These are phyloP conservation scores for Siniperca scherzeri DNA, from an alignment of 2,797 vertebrate genomes.

Conservation along the genomic window DNA sequence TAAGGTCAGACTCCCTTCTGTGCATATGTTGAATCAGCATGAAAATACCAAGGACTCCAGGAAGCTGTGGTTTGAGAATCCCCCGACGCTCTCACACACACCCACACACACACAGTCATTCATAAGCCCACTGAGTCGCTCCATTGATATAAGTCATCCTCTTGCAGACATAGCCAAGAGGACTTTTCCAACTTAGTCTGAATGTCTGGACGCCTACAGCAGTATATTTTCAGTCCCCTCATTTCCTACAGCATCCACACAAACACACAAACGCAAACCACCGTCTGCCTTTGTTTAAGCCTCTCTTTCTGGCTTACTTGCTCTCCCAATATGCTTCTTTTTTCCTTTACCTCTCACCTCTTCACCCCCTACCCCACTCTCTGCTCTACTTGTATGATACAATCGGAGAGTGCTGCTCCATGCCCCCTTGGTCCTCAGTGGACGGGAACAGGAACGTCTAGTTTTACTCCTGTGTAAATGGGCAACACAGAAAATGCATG, in stretches of 20 bases:
- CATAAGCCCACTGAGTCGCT: conserved; percentile 21
- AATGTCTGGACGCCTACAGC: conserved; percentile 43
- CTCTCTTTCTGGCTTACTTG: background rate
- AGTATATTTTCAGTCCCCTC: conserved; percentile 16
- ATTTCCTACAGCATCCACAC: conserved; percentile 26
- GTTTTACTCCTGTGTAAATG: conserved; percentile 19
- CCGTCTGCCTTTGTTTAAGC: conserved; percentile 1
- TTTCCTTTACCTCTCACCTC: background rate
- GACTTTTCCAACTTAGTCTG: conserved; percentile 45
- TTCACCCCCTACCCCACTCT: background rate
- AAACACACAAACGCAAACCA: conserved; percentile 15
- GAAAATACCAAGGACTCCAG: conserved; percentile 21
- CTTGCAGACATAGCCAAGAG: conserved; percentile 59
- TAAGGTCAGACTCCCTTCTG: conserved; percentile 15
- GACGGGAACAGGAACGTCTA: conserved; percentile 75
- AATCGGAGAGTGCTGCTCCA: conserved; percentile 56
- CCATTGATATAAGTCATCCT: conserved; percentile 54
- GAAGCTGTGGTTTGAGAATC: conserved; percentile 21
- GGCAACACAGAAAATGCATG: background rate
- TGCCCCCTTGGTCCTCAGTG: conserved; percentile 52
- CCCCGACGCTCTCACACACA: background rate
- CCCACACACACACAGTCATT: conserved; percentile 28
- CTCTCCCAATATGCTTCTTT: background rate
- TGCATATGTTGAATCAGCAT: conserved; percentile 44
- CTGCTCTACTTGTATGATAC: conserved; percentile 56